Conservation (phyloP, 37 sponge, comb jelly and placozoan species). For the Bolinopsis microptera region DNA sequence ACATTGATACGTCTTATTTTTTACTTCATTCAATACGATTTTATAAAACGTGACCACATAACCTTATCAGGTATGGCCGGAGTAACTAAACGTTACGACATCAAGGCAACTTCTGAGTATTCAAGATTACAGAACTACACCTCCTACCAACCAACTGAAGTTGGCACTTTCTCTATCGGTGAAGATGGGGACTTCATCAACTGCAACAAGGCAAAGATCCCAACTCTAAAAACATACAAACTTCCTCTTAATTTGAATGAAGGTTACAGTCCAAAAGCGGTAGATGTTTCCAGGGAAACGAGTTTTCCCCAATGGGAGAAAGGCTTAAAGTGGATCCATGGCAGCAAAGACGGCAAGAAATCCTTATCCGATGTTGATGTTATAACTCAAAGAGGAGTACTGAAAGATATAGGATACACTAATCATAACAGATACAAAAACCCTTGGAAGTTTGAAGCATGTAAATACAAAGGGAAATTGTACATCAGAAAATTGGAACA, state of each 20-base stretch:
- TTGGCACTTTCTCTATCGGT: background rate
- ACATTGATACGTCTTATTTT: too few relatives aligned
- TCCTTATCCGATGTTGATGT: background rate
- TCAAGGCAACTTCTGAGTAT: background rate
- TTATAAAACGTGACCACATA: too few relatives aligned
- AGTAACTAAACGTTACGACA: background rate
- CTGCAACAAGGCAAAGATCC: background rate
- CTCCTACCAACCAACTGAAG: background rate
- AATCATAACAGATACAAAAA: constrained; percentile 9
- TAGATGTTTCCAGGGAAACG: background rate
- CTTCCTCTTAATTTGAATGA: constrained; percentile 5
- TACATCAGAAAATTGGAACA: background rate
- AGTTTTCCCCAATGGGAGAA: constrained; percentile 14
- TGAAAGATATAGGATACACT: constrained; percentile 21
- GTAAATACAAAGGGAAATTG: background rate
- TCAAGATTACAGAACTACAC: background rate
- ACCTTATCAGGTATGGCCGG: background rate
- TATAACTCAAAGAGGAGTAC: background rate
- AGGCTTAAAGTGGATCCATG: constrained; percentile 8
- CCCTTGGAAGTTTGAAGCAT: constrained; percentile 15
- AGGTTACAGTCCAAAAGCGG: background rate
- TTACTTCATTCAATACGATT: too few relatives aligned
- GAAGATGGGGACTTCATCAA: background rate
- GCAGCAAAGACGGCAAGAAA: background rate
- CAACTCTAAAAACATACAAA: background rate